Evolutionary conservation across 1,140 invertebrate species (phyloP).

Genomic region (Diabrotica undecimpunctata): DNA sequence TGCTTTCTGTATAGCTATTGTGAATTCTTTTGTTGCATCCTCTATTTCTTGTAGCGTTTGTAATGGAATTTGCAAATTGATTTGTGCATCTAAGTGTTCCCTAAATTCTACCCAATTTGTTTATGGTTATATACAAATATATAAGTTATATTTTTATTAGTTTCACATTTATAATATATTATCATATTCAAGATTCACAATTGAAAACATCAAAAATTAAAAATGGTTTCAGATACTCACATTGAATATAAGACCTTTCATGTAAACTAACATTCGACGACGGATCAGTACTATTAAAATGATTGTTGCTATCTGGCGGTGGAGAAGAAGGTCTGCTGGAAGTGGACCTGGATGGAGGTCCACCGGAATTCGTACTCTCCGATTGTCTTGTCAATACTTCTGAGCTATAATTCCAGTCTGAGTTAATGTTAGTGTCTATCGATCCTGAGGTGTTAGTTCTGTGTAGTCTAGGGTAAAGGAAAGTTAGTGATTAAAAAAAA

Average conservation of each 20-base stretch:
- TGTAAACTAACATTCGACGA: slow-evolving; percentile 49
- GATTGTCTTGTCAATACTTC: slow-evolving; percentile 39
- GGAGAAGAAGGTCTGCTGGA: slow-evolving; percentile 42
- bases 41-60: too few species aligned
- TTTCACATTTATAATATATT: too few species aligned
- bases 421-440: slow-evolving; percentile 39
- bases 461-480: slow-evolving; percentile 26
- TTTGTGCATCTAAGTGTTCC: too few species aligned
- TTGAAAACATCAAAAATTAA: too few species aligned
- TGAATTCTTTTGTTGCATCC: too few species aligned
- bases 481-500: too few species aligned
- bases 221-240: slow-evolving; percentile 42
- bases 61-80: too few species aligned
- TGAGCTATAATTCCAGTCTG: slow-evolving; percentile 41
- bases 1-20: too few species aligned
- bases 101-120: too few species aligned
- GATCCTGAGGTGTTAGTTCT: slow-evolving; percentile 37
- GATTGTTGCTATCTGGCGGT: slow-evolving; percentile 30
- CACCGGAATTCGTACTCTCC: slow-evolving; percentile 42
- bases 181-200: too few species aligned
- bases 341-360: slow-evolving; percentile 36
- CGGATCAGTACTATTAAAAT: slow-evolving; percentile 37
- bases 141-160: too few species aligned
- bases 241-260: slow-evolving; percentile 61
- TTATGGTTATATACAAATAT: too few species aligned